A percentile compares a stretch with the other conserved stretches of the same genome.
phyloP scores from a whole-genome alignment of 2,888 invertebrate genomes.

The Mamestra brassicae region DNA sequence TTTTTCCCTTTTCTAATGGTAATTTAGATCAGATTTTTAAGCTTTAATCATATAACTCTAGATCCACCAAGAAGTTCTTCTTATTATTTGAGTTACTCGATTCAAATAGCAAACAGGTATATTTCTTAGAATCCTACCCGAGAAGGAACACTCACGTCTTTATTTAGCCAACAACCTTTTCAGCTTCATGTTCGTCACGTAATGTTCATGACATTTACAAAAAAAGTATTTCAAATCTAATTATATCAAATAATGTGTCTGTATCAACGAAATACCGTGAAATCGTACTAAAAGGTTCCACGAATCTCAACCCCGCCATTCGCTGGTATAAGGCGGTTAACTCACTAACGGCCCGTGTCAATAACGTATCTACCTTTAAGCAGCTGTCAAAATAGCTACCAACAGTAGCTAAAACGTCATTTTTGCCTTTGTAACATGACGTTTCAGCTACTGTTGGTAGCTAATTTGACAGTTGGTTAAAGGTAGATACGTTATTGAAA shows the following conservation, averaged over 20 bases:
- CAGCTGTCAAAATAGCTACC: too few relatives aligned
- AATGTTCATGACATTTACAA: background rate
- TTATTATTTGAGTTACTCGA: background rate
- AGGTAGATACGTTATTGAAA: too few relatives aligned
- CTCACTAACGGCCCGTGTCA: too few relatives aligned
- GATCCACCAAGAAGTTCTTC: background rate
- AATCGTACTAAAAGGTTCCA: constrained; percentile 17
- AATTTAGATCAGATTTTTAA: too few relatives aligned
- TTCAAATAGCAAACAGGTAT: background rate
- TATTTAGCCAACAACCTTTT: background rate
- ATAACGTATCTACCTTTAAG: too few relatives aligned
- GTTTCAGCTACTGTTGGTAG: too few relatives aligned
- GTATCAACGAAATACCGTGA: background rate
- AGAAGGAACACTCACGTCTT: background rate
- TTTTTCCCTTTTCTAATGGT: too few relatives aligned
- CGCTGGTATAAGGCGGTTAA: background rate
- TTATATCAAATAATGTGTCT: constrained; percentile 12
- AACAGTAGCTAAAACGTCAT: too few relatives aligned
- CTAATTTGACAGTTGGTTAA: too few relatives aligned
- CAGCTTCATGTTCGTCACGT: background rate
- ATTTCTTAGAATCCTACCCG: background rate
- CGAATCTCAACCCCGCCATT: constrained; percentile 4
- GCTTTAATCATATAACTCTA: background rate
- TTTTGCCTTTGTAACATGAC: too few relatives aligned
- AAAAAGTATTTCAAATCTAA: background rate